phyloP scores from a whole-genome alignment of 2,113 vertebrate genomes.

The Scomber scombrus region DNA sequence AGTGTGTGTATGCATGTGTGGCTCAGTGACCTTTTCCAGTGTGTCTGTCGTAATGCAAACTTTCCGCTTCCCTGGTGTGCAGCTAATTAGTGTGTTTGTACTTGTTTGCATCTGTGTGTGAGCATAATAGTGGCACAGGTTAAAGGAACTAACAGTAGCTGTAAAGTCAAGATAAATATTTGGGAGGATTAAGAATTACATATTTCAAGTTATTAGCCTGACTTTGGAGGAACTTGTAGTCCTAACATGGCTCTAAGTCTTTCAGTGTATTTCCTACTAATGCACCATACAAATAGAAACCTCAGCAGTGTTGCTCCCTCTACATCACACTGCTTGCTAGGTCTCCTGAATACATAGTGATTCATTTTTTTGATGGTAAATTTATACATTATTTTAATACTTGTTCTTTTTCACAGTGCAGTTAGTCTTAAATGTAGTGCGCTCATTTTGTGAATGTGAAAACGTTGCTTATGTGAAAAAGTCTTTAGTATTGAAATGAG shows the following conservation, averaged over 20 bases:
- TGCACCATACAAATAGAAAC: slow-evolving; percentile 33
- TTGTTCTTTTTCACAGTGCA: slow-evolving; percentile 5
- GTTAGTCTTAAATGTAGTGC: slow-evolving; percentile 21
- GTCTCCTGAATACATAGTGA: slow-evolving; percentile 31
- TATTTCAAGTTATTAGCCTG: slow-evolving; percentile 29
- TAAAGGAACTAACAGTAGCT: neutral
- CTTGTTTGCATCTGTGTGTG: neutral
- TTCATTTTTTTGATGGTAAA: slow-evolving; percentile 23
- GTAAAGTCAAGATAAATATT: slow-evolving; percentile 35
- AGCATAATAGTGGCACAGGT: neutral
- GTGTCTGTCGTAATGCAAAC: slow-evolving; percentile 28
- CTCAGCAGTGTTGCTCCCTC: slow-evolving; percentile 29
- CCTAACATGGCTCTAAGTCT: slow-evolving; percentile 3
- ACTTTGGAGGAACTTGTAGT: neutral
- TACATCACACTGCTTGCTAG: slow-evolving; percentile 31
- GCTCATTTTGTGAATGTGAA: neutral
- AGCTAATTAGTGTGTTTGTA: slow-evolving; percentile 28
- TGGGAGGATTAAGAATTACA: slow-evolving; percentile 33
- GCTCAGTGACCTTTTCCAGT: slow-evolving; percentile 31
- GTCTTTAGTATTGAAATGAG: slow-evolving; percentile 4
- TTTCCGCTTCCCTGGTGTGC: slow-evolving; percentile 41
- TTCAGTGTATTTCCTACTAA: slow-evolving; percentile 30
- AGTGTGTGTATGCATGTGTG: neutral
- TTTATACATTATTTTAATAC: slow-evolving; percentile 33
- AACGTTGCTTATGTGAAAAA: neutral